Conservation (phyloP, 2,888 invertebrate genomes). For the Gymnosoma rotundatum region DNA sequence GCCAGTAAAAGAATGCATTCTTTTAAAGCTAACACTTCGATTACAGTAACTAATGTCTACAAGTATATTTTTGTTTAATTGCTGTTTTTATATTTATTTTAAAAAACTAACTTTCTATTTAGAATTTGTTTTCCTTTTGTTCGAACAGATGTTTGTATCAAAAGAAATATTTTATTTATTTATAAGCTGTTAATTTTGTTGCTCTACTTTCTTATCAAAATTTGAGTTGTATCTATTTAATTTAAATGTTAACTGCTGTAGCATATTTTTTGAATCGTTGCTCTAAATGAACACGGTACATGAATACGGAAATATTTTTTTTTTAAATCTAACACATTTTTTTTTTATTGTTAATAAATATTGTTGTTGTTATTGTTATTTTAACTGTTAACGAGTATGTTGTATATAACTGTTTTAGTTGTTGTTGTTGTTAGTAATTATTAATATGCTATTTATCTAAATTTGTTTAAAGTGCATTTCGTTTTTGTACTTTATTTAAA, state of each 20-base stretch:
- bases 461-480: slow-evolving; percentile 52
- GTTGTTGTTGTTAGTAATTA: slow-evolving; percentile 7
- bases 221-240: neutral
- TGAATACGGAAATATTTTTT: slow-evolving; percentile 36
- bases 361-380: slow-evolving; percentile 17
- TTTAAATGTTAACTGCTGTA: slow-evolving; percentile 7
- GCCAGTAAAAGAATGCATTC: slow-evolving; percentile 48
- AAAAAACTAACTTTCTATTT: slow-evolving; percentile 42
- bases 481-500: slow-evolving; percentile 38
- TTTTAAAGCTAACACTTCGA: slow-evolving; percentile 18
- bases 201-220: slow-evolving; percentile 1
- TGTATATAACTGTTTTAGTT: slow-evolving; percentile 20
- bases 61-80: neutral
- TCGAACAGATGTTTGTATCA: slow-evolving; percentile 19
- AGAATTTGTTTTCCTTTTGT: slow-evolving; percentile 38
- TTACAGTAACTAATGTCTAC: neutral
- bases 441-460: slow-evolving; percentile 6
- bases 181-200: slow-evolving; percentile 12
- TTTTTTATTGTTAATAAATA: slow-evolving; percentile 11
- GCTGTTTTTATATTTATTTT: slow-evolving; percentile 24
- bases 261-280: neutral
- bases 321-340: slow-evolving; percentile 31
- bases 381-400: slow-evolving; percentile 31
- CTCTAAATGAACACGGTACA: slow-evolving; percentile 49
- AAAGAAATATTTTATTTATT: slow-evolving; percentile 31